phyloP scores from a whole-genome alignment of 1,140 invertebrate genomes.

The Nebria ingens region DNA sequence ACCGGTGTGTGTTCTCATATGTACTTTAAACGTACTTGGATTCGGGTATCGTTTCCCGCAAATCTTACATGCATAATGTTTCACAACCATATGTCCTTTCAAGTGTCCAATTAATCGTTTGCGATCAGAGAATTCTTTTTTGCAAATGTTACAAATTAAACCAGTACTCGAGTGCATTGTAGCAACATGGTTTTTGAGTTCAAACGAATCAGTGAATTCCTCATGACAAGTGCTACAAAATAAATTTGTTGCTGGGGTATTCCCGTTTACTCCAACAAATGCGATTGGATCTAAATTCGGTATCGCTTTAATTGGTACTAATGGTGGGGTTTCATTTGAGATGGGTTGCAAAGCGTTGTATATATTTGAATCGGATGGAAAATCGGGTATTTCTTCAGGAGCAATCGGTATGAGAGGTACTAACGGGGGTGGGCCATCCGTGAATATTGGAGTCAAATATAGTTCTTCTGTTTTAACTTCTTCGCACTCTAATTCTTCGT shows the following conservation, averaged over 20 bases:
- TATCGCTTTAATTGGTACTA: slow-evolving; percentile 24
- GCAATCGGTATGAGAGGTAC: slow-evolving; percentile 19
- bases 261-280: too few relatives aligned
- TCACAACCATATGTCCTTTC: slow-evolving; percentile 25
- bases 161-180: not conserved
- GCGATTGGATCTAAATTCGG: slow-evolving; percentile 15
- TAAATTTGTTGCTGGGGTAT: too few relatives aligned
- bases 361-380: slow-evolving; percentile 12
- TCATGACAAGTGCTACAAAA: slow-evolving; percentile 21
- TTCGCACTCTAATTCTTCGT: not conserved
- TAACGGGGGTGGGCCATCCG: slow-evolving; percentile 22
- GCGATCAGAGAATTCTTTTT: slow-evolving; percentile 24
- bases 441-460: slow-evolving; percentile 11
- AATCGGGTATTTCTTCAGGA: slow-evolving; percentile 10
- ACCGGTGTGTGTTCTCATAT: slow-evolving; percentile 20
- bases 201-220: slow-evolving; percentile 16
- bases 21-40: slow-evolving; percentile 19
- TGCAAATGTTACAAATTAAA: slow-evolving; percentile 24
- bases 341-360: slow-evolving; percentile 12
- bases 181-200: slow-evolving; percentile 15
- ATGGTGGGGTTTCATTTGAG: slow-evolving; percentile 22
- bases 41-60: slow-evolving; percentile 21
- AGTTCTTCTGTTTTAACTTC: not conserved
- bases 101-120: slow-evolving; percentile 26
- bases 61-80: slow-evolving; percentile 21